Base-by-base conservation (phyloP, 2,113 vertebrate genomes). In the Cochlearius cochlearius region DNA sequence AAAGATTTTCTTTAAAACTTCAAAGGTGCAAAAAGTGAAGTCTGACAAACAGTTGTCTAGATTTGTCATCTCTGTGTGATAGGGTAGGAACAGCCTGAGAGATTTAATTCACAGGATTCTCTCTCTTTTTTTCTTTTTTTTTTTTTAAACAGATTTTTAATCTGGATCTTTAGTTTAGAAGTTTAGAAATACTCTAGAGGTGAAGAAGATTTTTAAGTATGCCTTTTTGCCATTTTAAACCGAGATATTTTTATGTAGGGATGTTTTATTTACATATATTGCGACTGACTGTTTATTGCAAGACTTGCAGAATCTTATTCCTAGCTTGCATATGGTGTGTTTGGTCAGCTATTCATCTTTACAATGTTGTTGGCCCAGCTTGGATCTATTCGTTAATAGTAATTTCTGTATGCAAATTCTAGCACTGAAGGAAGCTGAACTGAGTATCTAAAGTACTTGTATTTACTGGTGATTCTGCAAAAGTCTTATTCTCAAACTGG, bases 91-190 rank as follows among this genome's bases (percentile, higher is more conserved):
- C 11, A 63, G 3, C 25, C 9, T 41, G 45, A 77, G 67, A 86
- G 11, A 39, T 64, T 80, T 79, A 83, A 83, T 22, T 53, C 27
- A 41, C 26, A 56, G 8, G 15, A 39, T 5, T 39, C 15, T 32
- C 1, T 1, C 2, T 32, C 43, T 2, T 27, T 23, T 58, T 27
- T 36, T 19, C 53, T 64, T 41, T 45, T n/a, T 7, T 2, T 27
- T 41, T 41, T 41, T 41, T 41, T 41, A 14, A 88, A 27, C 5
- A 50, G 2, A 1, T 68, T 91, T 79, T 83, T 52, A 34, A 49
- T 67, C 14, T 39, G n/a, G 5, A 13, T 79, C 12, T 63, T 68
- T 41, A 66, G 30, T 66, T 55, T 50, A 52, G 47, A 73, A 62
- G 6, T 58, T 69, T 58, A 85, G 22, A 63, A 50, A 41, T 78